A percentile compares a stretch with the other conserved stretches of the same genome.
These are phyloP conservation scores for Nettapus auritus DNA, from an alignment of 2,113 vertebrate species.

Conservation along the genomic window DNA sequence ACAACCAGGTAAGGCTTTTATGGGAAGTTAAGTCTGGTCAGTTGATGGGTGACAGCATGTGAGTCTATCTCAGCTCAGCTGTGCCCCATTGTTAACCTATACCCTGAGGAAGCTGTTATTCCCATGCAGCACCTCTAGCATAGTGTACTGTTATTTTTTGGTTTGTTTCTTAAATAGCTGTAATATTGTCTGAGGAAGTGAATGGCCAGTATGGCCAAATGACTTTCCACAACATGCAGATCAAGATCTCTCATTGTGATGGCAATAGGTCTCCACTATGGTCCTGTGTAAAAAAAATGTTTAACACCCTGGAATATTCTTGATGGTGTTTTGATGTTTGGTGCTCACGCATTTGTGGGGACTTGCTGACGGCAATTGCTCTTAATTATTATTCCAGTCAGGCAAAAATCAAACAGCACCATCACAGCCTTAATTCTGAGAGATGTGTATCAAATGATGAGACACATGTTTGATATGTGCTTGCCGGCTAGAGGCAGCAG, in stretches of 20 bases:
- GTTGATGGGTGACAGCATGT: not conserved
- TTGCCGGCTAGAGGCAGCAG: not conserved
- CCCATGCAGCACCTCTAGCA: not conserved
- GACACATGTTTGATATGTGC: fast-evolving
- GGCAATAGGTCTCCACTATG: not conserved
- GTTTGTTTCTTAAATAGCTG: not conserved
- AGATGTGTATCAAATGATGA: not conserved
- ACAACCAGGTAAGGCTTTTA: not conserved
- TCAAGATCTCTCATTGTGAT: not conserved
- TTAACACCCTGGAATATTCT: not conserved
- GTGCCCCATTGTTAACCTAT: fast-evolving
- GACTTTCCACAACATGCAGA: not conserved
- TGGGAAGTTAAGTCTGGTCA: not conserved
- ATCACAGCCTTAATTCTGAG: not conserved
- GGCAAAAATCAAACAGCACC: not conserved
- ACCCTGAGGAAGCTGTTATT: not conserved
- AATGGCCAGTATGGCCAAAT: not conserved
- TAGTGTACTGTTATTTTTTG: not conserved
- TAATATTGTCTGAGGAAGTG: not conserved
- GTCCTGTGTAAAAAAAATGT: not conserved
- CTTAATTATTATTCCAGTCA: not conserved
- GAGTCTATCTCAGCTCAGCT: not conserved
- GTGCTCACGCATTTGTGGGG: not conserved
- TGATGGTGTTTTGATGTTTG: not conserved
- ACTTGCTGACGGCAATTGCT: not conserved